Evolutionary conservation across 2,888 invertebrate genomes (phyloP), one percentile per base, ranked within the genome.

Genomic region (Bombylius major): DNA sequence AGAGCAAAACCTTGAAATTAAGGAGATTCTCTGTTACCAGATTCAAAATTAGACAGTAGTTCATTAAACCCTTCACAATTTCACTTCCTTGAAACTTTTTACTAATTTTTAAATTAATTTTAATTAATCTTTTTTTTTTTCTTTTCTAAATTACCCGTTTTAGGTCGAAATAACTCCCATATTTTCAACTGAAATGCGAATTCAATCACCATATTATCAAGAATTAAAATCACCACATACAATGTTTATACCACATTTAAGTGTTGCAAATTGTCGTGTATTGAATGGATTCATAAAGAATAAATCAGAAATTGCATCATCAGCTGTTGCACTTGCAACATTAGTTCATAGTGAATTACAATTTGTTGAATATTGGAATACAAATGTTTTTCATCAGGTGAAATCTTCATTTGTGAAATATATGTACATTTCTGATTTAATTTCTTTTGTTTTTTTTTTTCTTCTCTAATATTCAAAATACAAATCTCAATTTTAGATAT

Each of bases 311-410:
- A 5, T 42, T 42, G 8, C 39, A 42, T 42, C 39, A 42, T 42
- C 39, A 4, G 39, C 12, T 7, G 11, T 42, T 11, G 39, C 39
- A 14, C 36, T 64, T 6, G 63, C 62, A 4, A 56, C 64, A 6
- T 12, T 64, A 39, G 50, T 64, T 31, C 59, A 62, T 32, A 60
- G 60, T 48, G 56, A 56, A 11, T 31, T 64, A 9, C 56, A 60
- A 33, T 59, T 56, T 55, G 59, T 61, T 1, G 62, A 61, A 31
- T 45, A 59, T 32, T 64, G 64, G 64, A 59, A 56, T 23, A 42
- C 42, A 5, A 59, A 57, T 9, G 51, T 61, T 13, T 51, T 60
- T 9, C 54, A 62, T 7, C 56, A 61, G 50, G 62, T 63, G 51
- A 33, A 31, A 4, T 36, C 7, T 36, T 36, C 8, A 36, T 36